Evolutionary conservation across 2,888 invertebrate species (phyloP), one percentile per base, ranked within the genome.

Genomic region (Agrochola circellaris): DNA sequence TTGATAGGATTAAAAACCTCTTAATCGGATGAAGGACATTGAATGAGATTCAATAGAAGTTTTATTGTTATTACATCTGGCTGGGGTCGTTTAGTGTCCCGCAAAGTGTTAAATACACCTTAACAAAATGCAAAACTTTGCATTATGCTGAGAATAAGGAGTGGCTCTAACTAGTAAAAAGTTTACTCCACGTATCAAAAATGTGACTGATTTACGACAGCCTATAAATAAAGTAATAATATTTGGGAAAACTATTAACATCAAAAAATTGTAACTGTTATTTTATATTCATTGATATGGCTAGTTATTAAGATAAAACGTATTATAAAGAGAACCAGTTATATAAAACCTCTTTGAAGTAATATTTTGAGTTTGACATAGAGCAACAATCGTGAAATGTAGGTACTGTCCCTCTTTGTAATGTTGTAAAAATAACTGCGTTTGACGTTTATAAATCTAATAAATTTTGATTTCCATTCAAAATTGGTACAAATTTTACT

Each of bases 181-280:
- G 2, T 6, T 56, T 8, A 26, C 13, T 17, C 1, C 5, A 65
- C n/a, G 42, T 30, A 0, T 42, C 26, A 74, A 67, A 82, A 82
- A 75, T 74, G 6, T 75, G 65, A 61, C 58, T 68, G 77, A 83
- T 83, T 87, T 85, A 85, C 34, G 45, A 74, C 26, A 48, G 1
- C 6, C 34, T 80, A 83, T 78, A 80, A 81, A 83, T 81, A 78
- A 48, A 61, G 34, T 73, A 72, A 75, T 77, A 73, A 77, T 75
- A 84, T 87, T 81, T 79, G 62, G 64, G 79, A 82, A 82, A 79
- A 73, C 73, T 76, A 81, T 82, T 78, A 84, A 69, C 75, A 75
- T 76, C 64, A 15, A 71, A 76, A 74, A 58, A 72, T 66, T 30
- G 3, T 69, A 77, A 82, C 80, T 76, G 82, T 82, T 79, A 65